Conservation (phyloP, 2,888 invertebrate species). For the Ligdia adustata region DNA sequence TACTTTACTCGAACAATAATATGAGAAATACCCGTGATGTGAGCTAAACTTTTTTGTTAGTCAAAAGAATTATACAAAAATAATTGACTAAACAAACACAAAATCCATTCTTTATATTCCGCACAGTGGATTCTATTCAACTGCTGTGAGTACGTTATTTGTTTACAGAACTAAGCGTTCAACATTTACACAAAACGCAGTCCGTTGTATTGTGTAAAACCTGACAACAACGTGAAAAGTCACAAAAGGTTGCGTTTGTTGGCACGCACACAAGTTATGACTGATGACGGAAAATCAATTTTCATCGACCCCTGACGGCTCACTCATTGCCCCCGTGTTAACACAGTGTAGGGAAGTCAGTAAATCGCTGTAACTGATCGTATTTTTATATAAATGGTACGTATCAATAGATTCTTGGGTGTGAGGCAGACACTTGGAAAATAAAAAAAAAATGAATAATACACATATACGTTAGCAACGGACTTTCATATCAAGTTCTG, state of each 20-base stretch:
- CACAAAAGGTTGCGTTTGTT: constrained; percentile 53
- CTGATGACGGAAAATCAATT: constrained; percentile 80
- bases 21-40: too few species aligned
- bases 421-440: too few species aligned
- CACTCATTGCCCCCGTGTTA: constrained; percentile 61
- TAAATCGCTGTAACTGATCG: too few species aligned
- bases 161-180: constrained; percentile 16
- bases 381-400: background rate
- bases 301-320: constrained; percentile 76
- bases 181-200: constrained; percentile 19
- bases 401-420: too few species aligned
- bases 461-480: background rate
- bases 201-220: constrained; percentile 28
- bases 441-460: background rate
- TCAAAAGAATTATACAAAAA: too few species aligned
- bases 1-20: too few species aligned
- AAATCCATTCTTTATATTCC: constrained; percentile 34
- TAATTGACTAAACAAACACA: too few species aligned
- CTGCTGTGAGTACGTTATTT: constrained; percentile 29
- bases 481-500: too few species aligned
- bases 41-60: too few species aligned
- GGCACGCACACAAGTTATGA: constrained; percentile 65
- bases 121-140: constrained; percentile 31
- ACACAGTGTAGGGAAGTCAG: constrained; percentile 10
- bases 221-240: constrained; percentile 36